Evolutionary conservation across 2,113 vertebrate species (phyloP).

Genomic region (Coreoperca whiteheadi): DNA sequence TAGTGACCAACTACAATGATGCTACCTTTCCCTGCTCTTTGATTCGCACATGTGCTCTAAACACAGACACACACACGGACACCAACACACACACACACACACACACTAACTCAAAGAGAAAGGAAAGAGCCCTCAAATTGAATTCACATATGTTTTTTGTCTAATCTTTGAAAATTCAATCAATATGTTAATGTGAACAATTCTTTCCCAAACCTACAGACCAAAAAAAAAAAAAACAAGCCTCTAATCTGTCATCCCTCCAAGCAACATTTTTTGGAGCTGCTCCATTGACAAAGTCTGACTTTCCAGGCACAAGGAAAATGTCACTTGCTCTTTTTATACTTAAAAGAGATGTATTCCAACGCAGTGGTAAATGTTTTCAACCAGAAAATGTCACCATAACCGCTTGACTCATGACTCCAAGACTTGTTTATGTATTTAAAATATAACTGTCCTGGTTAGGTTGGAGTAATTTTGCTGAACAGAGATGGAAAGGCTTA

Average conservation of each 20-base stretch:
- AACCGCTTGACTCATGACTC: neutral
- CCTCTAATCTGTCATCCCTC: conserved; percentile 56
- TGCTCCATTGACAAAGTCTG: conserved; percentile 27
- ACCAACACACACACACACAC: neutral
- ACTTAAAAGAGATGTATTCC: conserved; percentile 26
- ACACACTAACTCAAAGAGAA: conserved; percentile 4
- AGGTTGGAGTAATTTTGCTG: neutral
- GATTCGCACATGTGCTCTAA: conserved; percentile 39
- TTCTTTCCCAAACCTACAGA: conserved; percentile 47
- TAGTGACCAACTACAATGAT: conserved; percentile 47
- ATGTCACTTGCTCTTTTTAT: conserved; percentile 24
- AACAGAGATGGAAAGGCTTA: conserved; percentile 6
- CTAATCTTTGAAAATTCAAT: conserved; percentile 57
- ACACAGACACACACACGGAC: conserved; percentile 28
- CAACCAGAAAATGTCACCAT: neutral
- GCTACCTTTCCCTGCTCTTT: conserved; percentile 37
- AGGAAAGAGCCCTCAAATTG: conserved; percentile 28
- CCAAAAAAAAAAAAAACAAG: conserved; percentile 29
- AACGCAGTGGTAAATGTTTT: conserved; percentile 2
- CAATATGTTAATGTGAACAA: conserved; percentile 66
- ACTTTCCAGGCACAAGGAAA: conserved; percentile 28
- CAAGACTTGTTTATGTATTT: neutral
- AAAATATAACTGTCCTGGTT: neutral
- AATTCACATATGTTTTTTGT: conserved; percentile 49
- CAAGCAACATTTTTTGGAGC: conserved; percentile 38